These are phyloP conservation scores for Gracilinanus agilis DNA, from an alignment of 2,113 vertebrate genomes.

Conservation along the genomic window DNA sequence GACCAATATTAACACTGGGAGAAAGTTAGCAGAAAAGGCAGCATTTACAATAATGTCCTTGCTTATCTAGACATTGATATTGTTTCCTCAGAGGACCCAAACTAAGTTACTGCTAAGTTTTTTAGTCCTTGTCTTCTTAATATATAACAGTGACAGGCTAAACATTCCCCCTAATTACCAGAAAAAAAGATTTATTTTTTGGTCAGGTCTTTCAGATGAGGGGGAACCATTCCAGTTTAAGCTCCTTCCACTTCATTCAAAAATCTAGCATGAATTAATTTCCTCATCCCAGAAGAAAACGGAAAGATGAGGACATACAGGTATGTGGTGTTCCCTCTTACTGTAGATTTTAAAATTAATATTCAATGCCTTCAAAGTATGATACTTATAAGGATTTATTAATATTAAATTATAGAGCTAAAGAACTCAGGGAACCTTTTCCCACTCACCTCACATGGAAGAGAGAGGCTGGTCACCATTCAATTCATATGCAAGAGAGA, in stretches of 20 bases:
- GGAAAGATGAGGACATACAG: slow-evolving; percentile 52
- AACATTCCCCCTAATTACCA: slow-evolving; percentile 47
- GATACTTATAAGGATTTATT: too few species aligned
- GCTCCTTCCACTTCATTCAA: slow-evolving; percentile 79
- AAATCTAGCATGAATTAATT: slow-evolving; percentile 69
- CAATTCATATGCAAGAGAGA: too few species aligned
- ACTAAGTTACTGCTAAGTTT: slow-evolving; percentile 30
- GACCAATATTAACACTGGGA: background rate
- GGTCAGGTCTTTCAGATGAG: slow-evolving; percentile 75
- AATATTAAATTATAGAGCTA: too few species aligned
- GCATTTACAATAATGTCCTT: background rate
- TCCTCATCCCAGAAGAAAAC: slow-evolving; percentile 75
- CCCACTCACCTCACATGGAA: too few species aligned
- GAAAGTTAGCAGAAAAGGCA: too few species aligned
- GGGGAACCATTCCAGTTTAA: slow-evolving; percentile 79
- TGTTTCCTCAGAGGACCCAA: background rate
- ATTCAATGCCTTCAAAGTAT: too few species aligned
- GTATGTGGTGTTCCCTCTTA: background rate
- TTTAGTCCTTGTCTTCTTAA: slow-evolving; percentile 28
- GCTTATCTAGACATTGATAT: background rate
- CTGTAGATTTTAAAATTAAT: too few species aligned
- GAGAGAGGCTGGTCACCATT: too few species aligned
- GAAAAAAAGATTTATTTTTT: too few species aligned
- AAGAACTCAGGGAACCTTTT: too few species aligned
- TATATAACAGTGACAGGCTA: slow-evolving; percentile 70